A percentile compares a stretch with the other conserved stretches of the same genome.
phyloP scores from a whole-genome alignment of 2,797 vertebrate species.

The Scolopax bukidnonensis region DNA sequence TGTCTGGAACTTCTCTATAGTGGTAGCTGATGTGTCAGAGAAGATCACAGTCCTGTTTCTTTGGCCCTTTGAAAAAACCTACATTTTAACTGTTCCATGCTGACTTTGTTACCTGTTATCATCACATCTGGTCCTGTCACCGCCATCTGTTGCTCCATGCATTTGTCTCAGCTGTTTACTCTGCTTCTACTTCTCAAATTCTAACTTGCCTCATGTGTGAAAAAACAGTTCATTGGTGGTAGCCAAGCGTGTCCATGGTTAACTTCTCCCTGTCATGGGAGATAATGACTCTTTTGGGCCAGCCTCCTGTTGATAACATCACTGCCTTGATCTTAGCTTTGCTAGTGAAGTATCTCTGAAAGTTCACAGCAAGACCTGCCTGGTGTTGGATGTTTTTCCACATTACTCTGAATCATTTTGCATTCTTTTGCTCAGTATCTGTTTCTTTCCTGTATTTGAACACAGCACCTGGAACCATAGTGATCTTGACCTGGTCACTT shows the following conservation, averaged over 20 bases:
- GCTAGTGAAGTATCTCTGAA: background rate
- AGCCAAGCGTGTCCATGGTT: background rate
- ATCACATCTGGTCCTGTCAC: background rate
- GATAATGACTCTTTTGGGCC: background rate
- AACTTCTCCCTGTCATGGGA: background rate
- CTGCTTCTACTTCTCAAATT: background rate
- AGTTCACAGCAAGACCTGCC: background rate
- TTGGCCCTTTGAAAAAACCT: background rate
- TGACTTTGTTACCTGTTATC: background rate
- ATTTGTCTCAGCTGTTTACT: background rate
- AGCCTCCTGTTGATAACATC: background rate
- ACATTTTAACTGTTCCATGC: background rate
- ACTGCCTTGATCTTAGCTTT: background rate
- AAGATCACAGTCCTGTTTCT: background rate
- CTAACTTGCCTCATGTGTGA: background rate
- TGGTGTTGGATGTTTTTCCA: background rate
- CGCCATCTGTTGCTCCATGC: background rate
- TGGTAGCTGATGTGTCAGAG: background rate
- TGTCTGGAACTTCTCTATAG: background rate
- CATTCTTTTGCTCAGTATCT: background rate
- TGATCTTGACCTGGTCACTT: background rate
- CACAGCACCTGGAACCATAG: background rate
- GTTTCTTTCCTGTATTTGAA: background rate
- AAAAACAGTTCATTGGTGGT: background rate
- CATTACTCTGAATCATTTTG: background rate